These are phyloP conservation scores for Xanthostigma xanthostigma DNA, from an alignment of 2,888 invertebrate species.

Conservation along the genomic window DNA sequence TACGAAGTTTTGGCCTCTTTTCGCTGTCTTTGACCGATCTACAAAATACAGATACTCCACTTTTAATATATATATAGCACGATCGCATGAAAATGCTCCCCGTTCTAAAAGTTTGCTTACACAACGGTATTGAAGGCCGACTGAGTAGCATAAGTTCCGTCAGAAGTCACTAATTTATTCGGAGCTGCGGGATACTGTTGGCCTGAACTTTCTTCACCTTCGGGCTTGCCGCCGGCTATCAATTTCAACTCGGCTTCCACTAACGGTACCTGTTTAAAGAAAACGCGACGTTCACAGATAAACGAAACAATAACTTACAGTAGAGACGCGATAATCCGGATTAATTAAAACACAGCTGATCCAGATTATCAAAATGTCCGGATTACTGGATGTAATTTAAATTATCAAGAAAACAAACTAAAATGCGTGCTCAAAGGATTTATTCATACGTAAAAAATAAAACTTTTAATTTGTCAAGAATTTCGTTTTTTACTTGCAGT, in stretches of 20 bases:
- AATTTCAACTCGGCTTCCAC: conserved; percentile 52
- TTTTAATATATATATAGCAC: too few relatives aligned
- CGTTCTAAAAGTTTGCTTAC: conserved; percentile 29
- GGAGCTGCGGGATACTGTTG: conserved; percentile 22
- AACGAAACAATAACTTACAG: neutral
- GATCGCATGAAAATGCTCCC: too few relatives aligned
- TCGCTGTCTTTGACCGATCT: conserved; percentile 44
- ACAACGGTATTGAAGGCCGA: conserved; percentile 81
- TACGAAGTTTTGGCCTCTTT: conserved; percentile 63
- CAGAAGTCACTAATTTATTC: conserved; percentile 78
- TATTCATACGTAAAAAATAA: too few relatives aligned
- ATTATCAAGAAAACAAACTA: too few relatives aligned
- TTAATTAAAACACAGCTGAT: too few relatives aligned
- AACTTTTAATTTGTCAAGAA: too few relatives aligned
- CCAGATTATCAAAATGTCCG: too few relatives aligned
- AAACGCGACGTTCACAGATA: neutral
- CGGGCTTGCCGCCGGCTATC: conserved; percentile 52
- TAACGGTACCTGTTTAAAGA: conserved; percentile 27
- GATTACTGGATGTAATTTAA: too few relatives aligned
- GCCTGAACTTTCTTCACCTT: conserved; percentile 31
- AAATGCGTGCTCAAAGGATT: too few relatives aligned
- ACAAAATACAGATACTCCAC: neutral
- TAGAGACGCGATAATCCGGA: too few relatives aligned
- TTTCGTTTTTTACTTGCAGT: too few relatives aligned
- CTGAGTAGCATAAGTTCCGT: conserved; percentile 98